Conservation (phyloP, 2,113 vertebrate species). For the Ciconia maguari region DNA sequence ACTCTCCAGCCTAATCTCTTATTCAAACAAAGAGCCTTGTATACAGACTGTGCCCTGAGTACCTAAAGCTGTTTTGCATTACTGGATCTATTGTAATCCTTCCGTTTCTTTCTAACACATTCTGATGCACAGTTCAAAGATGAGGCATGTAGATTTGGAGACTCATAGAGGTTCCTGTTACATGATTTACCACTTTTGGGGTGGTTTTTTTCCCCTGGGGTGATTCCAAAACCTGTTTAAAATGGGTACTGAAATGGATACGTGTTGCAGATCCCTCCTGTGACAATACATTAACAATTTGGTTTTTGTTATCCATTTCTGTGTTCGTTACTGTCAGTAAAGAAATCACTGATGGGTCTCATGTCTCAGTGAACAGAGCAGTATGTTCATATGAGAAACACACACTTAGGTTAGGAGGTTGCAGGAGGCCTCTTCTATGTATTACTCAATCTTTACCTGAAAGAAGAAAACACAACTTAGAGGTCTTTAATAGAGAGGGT, state of each 20-base stretch:
- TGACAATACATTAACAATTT: not conserved
- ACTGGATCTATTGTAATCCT: not conserved
- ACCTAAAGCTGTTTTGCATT: not conserved
- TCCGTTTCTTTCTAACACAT: not conserved
- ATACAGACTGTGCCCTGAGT: not conserved
- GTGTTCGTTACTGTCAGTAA: not conserved
- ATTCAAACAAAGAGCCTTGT: not conserved
- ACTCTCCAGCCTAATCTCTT: not conserved
- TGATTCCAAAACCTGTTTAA: not conserved
- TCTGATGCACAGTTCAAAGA: not conserved
- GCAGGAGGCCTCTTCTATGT: not conserved
- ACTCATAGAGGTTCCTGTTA: not conserved
- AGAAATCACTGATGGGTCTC: not conserved
- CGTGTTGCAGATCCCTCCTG: fast-evolving
- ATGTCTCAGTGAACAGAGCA: not conserved
- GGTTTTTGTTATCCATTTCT: not conserved
- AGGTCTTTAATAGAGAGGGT: not conserved
- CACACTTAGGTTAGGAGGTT: not conserved
- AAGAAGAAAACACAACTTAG: not conserved
- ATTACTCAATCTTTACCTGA: not conserved
- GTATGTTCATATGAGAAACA: not conserved
- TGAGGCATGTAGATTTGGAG: not conserved
- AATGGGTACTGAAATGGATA: not conserved
- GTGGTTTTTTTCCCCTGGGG: not conserved
- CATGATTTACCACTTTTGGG: not conserved